phyloP scores from a whole-genome alignment of 2,797 vertebrate genomes.

The Chrysolophus pictus region DNA sequence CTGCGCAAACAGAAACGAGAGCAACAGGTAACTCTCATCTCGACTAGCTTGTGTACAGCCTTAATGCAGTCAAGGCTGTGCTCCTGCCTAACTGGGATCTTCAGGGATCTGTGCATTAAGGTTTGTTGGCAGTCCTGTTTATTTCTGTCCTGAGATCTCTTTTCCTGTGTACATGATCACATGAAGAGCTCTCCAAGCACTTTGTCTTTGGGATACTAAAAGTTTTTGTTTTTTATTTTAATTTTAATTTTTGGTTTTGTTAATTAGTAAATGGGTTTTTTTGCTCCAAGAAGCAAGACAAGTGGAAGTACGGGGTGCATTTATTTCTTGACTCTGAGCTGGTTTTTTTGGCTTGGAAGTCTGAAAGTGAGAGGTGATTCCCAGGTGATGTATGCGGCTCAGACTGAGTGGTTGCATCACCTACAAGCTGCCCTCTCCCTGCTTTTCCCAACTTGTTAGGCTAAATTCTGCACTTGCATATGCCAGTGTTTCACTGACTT shows the following conservation, averaged over 20 bases:
- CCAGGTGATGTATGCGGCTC: background rate
- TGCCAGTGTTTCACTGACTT: background rate
- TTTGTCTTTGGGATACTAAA: background rate
- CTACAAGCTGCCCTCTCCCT: background rate
- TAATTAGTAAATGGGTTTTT: background rate
- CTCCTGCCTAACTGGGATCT: constrained; percentile 17
- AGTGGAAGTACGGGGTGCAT: background rate
- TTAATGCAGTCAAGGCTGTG: background rate
- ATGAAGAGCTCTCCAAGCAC: background rate
- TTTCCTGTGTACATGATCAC: background rate
- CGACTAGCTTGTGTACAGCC: background rate
- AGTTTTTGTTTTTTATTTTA: background rate
- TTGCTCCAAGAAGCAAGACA: background rate
- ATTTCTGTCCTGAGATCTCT: background rate
- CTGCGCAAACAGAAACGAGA: constrained; percentile 98
- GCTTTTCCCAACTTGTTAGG: background rate
- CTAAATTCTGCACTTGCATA: background rate
- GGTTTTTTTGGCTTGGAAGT: background rate
- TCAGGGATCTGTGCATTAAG: background rate
- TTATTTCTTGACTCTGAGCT: background rate
- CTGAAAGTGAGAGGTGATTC: background rate
- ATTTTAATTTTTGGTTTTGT: background rate
- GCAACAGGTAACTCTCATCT: constrained; percentile 86
- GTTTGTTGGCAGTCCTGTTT: background rate
- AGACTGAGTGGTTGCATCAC: background rate